Evolutionary conservation across 2,797 vertebrate species (phyloP).

Genomic region (Mallotus villosus): DNA sequence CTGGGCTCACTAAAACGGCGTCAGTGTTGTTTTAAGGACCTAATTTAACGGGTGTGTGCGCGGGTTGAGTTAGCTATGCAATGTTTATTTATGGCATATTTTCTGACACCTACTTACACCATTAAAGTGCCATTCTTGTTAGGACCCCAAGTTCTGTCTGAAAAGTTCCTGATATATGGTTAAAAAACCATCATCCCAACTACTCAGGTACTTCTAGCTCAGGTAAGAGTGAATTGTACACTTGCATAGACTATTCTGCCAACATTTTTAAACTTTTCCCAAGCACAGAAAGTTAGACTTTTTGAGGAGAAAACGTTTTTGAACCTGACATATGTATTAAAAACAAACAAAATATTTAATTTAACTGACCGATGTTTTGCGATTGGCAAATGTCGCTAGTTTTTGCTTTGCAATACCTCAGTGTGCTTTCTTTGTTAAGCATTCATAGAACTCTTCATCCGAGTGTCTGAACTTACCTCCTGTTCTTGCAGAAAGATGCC

Average conservation of each 20-base stretch:
- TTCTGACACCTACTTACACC: constrained; percentile 84
- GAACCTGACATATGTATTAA: neutral
- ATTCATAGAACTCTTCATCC: constrained; percentile 54
- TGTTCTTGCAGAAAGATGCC: constrained; percentile 35
- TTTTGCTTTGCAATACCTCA: constrained; percentile 27
- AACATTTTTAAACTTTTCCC: no score
- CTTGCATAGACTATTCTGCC: neutral
- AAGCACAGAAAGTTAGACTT: no score
- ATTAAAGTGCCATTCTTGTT: constrained; percentile 71
- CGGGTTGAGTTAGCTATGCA: constrained; percentile 68
- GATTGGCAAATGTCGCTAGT: constrained; percentile 10
- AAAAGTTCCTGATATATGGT: constrained; percentile 53
- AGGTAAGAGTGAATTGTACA: neutral
- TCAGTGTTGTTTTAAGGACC: constrained; percentile 76
- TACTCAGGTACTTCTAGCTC: constrained; percentile 8
- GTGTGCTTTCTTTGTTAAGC: constrained; percentile 32
- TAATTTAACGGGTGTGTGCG: constrained; percentile 75
- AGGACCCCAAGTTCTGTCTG: constrained; percentile 54
- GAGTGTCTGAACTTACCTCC: constrained; percentile 54
- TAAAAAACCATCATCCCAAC: constrained; percentile 46
- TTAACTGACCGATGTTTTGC: constrained; percentile 23
- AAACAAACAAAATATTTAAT: constrained; percentile 12
- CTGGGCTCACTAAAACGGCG: constrained; percentile 62
- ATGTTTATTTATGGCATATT: constrained; percentile 84
- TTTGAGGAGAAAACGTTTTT: no score